Evolutionary conservation across 2,113 vertebrate genomes (phyloP), one percentile per base, ranked within the genome.

Genomic region (Parus major): DNA sequence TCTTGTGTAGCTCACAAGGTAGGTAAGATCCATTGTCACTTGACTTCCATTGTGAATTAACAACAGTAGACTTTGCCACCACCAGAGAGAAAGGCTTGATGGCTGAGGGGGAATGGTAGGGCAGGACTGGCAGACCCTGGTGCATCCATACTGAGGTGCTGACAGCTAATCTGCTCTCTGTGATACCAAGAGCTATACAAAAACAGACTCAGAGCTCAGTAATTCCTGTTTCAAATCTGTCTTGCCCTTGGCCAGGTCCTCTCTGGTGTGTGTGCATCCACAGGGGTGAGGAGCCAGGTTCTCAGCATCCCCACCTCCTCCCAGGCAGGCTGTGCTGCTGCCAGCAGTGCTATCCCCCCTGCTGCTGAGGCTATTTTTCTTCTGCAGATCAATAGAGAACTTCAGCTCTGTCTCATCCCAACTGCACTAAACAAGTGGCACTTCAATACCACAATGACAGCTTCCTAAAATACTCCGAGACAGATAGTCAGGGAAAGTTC

Each of bases 341-440:
- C 42, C 1, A 2, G n/a, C 3, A 23, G 4, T 57, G 14, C 4
- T 55, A 23, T 53, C 36, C 66, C 71, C 0, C 3, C 60, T 79
- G 83, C 15, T 63, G 50, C 6, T 52, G 64, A 90, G 81, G 65
- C 63, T 91, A 69, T 56, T 95, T 97, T 92, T 89, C 89, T 95
- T 92, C 88, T 90, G 53, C 35, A 39, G 49, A 92, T 95, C 82
- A 80, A 93, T 68, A 94, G 36, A 65, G 14, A 65, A 68, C 90
- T 95, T 80, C 64, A 92, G 52, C 28, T 91, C 71, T 83, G 60
- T 66, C 61, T 94, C 76, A 88, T 90, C 77, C 60, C 3, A 2
- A 64, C 76, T 81, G 44, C 64, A 84, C 64, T 71, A 68, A 96
- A 83, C 69, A 86, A 92, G 68, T 57, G 72, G 64, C 72, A 57